Base-by-base conservation (phyloP, 2,888 invertebrate genomes). In the Homarus gammarus region DNA sequence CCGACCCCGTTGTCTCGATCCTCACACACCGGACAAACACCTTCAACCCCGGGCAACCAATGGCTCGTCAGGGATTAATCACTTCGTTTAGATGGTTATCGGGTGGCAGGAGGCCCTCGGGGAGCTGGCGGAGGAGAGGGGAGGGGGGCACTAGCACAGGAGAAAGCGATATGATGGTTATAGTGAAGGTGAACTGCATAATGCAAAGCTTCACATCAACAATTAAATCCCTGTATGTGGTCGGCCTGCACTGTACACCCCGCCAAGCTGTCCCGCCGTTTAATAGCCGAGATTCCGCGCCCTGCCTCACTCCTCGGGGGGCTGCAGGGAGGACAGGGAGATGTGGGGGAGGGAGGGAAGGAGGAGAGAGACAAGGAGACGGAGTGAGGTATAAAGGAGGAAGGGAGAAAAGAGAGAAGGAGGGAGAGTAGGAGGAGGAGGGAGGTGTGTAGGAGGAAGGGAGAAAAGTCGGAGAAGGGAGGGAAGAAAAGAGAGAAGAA, bases 141-240 rank as follows among this genome's bases (percentile, higher is more conserved):
- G n/a, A n/a, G n/a, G n/a, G n/a, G 3, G 64, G 2, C 3, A 64
- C 27, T 64, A 22, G 27, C 64, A 2, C 64, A 27, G n/a, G 64
- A 64, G 64, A 64, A 64, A 27, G 64, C 64, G 64, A 6, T 64
- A 64, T 22, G 31, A 10, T 64, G 64, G 31, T 27, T 27, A 64
- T 64, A 64, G 27, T 2, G 64, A 64, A 64, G 64, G 27, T 64
- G 27, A 64, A 64, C 64, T 64, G 64, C 3, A 64, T 64, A 64
- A 64, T 64, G 64, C 64, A 64, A 64, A n/a, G 64, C 64, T 27
- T 64, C 27, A 22, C 64, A 64, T 64, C 64, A 2, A 64, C 64
- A 64, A 64, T 64, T 64, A 64, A 64, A 1, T 64, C 64, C 27
- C 64, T 2, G 64, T 64, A 64, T 64, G 64, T 64, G 64, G 64